Evolutionary conservation across 2,113 vertebrate genomes (phyloP), one percentile per base, ranked within the genome.

Genomic region (Cathartes aura): DNA sequence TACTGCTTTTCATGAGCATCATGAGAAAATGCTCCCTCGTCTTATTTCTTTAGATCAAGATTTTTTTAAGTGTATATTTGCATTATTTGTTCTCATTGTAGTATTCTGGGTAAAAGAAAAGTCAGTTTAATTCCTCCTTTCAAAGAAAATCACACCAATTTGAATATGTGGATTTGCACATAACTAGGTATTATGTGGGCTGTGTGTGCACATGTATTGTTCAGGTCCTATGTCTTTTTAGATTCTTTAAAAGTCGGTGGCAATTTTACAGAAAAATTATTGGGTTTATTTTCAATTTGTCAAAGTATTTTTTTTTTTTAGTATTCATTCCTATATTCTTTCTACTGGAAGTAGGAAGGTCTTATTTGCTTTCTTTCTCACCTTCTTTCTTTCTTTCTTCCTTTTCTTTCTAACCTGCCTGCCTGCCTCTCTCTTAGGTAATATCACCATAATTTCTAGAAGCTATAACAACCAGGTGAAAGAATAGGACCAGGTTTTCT

Each of bases 101-200:
- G 7, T 32, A 36, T 53, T 85, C 17, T 55, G 36, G 11, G 62
- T 81, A 38, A 93, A 95, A 82, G 32, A 93, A 82, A 91, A 93
- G 32, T 89, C 50, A 68, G 24, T 66, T 93, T 94, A 93, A 96
- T 92, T 89, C 63, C 50, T 83, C 40, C 42, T 93, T 76, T 94
- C 53, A 96, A 76, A 95, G 72, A 73, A 94, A 92, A 93, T 80
- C 75, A 84, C 29, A 56, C 19, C 95, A 48, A 87, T 92, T 60
- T 94, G 73, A 67, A 82, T 80, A 88, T 43, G 30, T 76, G 67
- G 63, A 84, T 95, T 90, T 84, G 50, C n/a, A 80, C 62, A 63
- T 89, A 91, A 72, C 32, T 68, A 90, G 16, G 34, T 75, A 36
- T 8, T 81, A 70, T 58, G 80, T 83, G 67, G 75, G 89, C 15